phyloP scores from a whole-genome alignment of 2,888 invertebrate genomes.

The Caenorhabditis wallacei region DNA sequence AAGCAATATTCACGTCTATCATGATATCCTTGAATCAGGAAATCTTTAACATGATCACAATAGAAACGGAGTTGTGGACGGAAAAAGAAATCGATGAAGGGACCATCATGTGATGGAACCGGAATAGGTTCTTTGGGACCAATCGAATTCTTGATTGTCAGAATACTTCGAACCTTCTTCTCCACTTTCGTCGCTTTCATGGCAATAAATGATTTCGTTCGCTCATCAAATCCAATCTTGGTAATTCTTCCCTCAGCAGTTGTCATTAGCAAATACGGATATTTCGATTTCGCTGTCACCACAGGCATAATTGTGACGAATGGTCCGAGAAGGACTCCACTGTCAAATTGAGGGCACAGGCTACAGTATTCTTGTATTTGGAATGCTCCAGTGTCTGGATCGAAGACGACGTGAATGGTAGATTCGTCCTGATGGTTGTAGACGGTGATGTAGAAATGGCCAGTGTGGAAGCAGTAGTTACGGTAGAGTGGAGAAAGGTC shows the following conservation, averaged over 20 bases:
- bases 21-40: background rate
- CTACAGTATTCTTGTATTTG: slow-evolving; percentile 5
- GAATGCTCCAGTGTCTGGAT: background rate
- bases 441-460: slow-evolving; percentile 15
- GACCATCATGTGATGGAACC: too few species aligned
- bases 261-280: slow-evolving; percentile 5
- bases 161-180: background rate
- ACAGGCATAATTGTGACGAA: slow-evolving; percentile 20
- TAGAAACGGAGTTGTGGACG: background rate
- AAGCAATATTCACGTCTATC: background rate
- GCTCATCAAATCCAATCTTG: background rate
- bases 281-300: background rate
- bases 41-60: background rate
- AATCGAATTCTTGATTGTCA: background rate
- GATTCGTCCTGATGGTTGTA: background rate
- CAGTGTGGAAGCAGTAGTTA: slow-evolving; percentile 1
- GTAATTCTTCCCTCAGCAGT: background rate
- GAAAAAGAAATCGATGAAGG: too few species aligned
- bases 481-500: slow-evolving; percentile 5
- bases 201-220: background rate
- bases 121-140: background rate
- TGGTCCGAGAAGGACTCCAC: background rate
- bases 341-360: background rate
- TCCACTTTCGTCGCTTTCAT: background rate
- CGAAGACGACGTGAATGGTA: background rate